Conservation (phyloP, 2,113 vertebrate species). For the Chloropsis cyanopogon region DNA sequence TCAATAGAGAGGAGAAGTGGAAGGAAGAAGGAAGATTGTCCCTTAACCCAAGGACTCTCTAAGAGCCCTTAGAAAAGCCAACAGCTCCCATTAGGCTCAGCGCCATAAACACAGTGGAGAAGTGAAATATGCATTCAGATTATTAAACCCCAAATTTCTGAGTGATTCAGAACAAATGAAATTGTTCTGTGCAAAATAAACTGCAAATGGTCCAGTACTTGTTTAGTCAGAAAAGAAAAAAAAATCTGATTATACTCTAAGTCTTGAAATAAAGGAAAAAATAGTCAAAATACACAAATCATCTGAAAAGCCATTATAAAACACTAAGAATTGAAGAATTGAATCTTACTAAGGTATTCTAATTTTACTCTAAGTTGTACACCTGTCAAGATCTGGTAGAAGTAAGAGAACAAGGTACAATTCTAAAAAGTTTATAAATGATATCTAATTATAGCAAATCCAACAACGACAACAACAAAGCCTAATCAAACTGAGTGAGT, state of each 20-base stretch:
- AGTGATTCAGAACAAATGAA: background rate
- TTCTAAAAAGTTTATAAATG: background rate
- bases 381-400: background rate
- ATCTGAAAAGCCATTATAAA: background rate
- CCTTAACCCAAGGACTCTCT: background rate
- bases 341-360: background rate
- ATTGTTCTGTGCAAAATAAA: background rate
- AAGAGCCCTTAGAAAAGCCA: background rate
- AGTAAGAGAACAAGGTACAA: background rate
- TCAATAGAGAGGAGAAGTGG: background rate
- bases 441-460: background rate
- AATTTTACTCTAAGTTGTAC: background rate
- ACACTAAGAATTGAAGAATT: background rate
- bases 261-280: background rate
- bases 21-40: background rate
- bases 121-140: background rate
- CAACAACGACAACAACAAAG: background rate
- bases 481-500: background rate
- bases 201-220: background rate
- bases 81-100: background rate
- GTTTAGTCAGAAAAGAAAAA: background rate
- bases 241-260: background rate
- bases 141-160: background rate
- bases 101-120: background rate
- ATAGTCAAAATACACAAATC: background rate